Base-by-base conservation (phyloP, 92 coral and sea anemone species). In the Paramuricea clavata region DNA sequence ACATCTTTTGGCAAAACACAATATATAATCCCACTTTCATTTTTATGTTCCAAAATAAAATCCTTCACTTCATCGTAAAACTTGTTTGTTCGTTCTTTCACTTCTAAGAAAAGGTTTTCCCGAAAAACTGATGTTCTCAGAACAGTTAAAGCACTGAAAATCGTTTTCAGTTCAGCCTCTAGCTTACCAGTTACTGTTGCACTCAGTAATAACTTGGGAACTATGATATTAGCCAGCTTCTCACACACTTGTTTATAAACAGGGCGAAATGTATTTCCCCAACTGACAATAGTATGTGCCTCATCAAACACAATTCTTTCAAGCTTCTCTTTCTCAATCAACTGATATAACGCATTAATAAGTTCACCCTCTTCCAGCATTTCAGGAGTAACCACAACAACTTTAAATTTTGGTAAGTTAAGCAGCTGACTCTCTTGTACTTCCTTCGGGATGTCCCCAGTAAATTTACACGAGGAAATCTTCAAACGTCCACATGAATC, bases 1-100 rank as follows among this genome's bases (percentile, higher is more conserved):
- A 81, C 90, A 87, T 81, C 81, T n/a, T 64, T 61, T 1, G 90
- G 70, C 43, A 86, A 41, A 10, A 86, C 90, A 79, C 90, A 87
- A 62, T 87, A 87, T 61, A 9, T 73, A 25, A n/a, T n/a, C n/a
- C n/a, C n/a, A n/a, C n/a, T n/a, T n/a, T n/a, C n/a, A n/a, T n/a
- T n/a, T n/a, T n/a, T 34, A 0, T 50, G 79, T n/a, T 50, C 70
- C 47, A 36, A 39, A 21, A 81, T 73, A 71, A 87, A 87, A 6
- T 57, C 22, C 32, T 21, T 57, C 70, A 83, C 16, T 9, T 71
- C 87, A 68, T n/a, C 71, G 21, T 64, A 64, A 31, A 64, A 64
- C 13, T 52, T 60, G 47, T 27, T 70, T 64, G 56, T 72, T 9
- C 71, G 69, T 49, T 74, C 91, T 30, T 34, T 43, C 9, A 88